Conservation (phyloP, 2,888 invertebrate genomes). For the Cosmopolites sordidus region DNA sequence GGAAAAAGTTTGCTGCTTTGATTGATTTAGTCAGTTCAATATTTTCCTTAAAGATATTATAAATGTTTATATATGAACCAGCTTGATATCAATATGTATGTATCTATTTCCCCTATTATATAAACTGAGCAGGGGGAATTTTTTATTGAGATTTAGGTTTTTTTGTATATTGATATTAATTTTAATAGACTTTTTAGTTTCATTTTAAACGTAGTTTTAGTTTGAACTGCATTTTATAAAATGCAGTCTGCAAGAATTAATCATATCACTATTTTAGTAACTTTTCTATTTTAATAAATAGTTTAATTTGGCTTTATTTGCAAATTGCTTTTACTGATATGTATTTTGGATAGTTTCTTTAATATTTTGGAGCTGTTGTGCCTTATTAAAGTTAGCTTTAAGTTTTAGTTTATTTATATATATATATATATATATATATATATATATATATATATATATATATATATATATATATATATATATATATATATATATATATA, state of each 20-base stretch:
- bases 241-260: slow-evolving; percentile 44
- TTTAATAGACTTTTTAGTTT: not conserved
- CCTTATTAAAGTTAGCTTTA: slow-evolving; percentile 30
- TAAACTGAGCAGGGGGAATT: not conserved
- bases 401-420: not conserved
- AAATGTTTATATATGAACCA: too few relatives aligned
- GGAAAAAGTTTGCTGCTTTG: too few relatives aligned
- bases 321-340: slow-evolving; percentile 14
- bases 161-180: not conserved
- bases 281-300: slow-evolving; percentile 19
- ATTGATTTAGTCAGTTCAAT: too few relatives aligned
- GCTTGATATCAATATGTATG: too few relatives aligned
- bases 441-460: too few relatives aligned
- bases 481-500: too few relatives aligned
- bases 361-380: slow-evolving; percentile 42
- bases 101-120: too few relatives aligned
- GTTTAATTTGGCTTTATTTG: slow-evolving; percentile 27
- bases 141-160: not conserved
- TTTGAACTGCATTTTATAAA: slow-evolving; percentile 11
- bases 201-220: not conserved
- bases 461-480: too few relatives aligned
- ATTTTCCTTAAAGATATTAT: too few relatives aligned
- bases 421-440: too few relatives aligned
- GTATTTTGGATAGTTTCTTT: slow-evolving; percentile 17
- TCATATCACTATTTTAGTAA: slow-evolving; percentile 42